Evolutionary conservation across 1,140 invertebrate species (phyloP).

Genomic region (Eulimnadia texana): DNA sequence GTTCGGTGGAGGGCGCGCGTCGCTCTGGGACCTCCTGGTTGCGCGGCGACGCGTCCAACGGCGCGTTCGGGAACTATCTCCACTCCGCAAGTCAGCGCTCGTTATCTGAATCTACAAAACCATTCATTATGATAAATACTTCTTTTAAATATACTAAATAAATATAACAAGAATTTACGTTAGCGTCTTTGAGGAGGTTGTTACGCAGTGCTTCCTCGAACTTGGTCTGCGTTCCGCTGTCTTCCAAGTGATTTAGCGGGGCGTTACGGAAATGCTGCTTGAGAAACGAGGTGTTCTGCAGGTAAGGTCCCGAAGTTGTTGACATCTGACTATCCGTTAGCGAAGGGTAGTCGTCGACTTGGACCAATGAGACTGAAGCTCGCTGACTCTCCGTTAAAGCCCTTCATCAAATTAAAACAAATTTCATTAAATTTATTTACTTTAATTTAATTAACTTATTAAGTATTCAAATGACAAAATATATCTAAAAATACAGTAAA

Average conservation of each 20-base stretch:
- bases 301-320: not conserved
- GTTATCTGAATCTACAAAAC: not conserved
- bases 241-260: conserved; percentile 4
- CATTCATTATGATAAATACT: not conserved
- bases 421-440: not conserved
- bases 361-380: conserved; percentile 1
- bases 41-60: not conserved
- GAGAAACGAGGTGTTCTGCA: not conserved
- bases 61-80: not conserved
- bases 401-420: not conserved
- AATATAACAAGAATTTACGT: not conserved
- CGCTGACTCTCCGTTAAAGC: conserved; percentile 12
- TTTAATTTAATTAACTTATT: not conserved
- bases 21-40: conserved; percentile 1
- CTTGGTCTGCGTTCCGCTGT: conserved; percentile 13
- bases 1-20: conserved; percentile 4
- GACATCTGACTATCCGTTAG: conserved; percentile 7
- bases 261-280: not conserved
- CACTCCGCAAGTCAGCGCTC: not conserved
- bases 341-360: conserved; percentile 3
- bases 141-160: not conserved
- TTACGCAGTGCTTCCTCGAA: conserved; percentile 11
- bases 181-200: not conserved
- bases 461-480: not conserved
- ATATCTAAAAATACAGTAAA: not conserved